phyloP scores from a whole-genome alignment of 2,797 vertebrate species.

The Chaetophractus vellerosus region DNA sequence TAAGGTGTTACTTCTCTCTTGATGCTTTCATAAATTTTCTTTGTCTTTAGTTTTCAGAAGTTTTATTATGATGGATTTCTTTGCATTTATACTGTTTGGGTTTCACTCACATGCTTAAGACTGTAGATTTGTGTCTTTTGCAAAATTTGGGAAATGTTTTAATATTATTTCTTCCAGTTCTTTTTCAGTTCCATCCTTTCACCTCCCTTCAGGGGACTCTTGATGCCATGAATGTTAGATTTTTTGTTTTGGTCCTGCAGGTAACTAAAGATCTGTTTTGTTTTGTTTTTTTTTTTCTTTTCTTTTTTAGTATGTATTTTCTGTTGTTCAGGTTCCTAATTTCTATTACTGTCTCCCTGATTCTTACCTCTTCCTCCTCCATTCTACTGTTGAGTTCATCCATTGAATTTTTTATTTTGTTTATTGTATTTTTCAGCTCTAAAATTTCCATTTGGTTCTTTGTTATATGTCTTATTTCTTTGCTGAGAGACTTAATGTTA shows the following conservation, averaged over 20 bases:
- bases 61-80: too few relatives aligned
- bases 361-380: background rate
- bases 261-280: background rate
- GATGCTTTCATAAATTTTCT: background rate
- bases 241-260: too few relatives aligned
- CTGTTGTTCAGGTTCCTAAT: background rate
- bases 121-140: background rate
- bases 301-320: background rate
- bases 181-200: background rate
- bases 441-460: too few relatives aligned
- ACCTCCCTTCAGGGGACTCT: background rate
- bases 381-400: background rate
- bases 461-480: too few relatives aligned
- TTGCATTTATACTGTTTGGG: background rate
- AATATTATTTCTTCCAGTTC: too few relatives aligned
- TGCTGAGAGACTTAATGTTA: too few relatives aligned
- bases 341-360: background rate
- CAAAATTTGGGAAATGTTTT: background rate
- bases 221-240: background rate
- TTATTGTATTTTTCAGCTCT: background rate
- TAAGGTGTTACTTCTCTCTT: background rate
- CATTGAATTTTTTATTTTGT: background rate
- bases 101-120: background rate
- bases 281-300: too few relatives aligned
- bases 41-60: background rate